Evolutionary conservation across 2,888 invertebrate species (phyloP).

Genomic region (Ditula angustiorana): DNA sequence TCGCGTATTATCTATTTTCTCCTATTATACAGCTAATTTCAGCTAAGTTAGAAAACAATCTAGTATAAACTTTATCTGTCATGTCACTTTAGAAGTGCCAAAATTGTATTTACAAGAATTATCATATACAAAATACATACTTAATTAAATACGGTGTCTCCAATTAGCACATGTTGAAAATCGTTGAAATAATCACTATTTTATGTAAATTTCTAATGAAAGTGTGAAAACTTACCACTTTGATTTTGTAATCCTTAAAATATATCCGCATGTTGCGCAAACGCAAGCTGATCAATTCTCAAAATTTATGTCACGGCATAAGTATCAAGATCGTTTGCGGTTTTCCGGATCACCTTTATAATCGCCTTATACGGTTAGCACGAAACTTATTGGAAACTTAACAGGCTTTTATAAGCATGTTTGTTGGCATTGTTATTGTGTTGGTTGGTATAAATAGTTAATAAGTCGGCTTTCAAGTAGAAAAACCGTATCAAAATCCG

Average conservation of each 20-base stretch:
- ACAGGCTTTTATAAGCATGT: too few species aligned
- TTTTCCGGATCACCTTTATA: neutral
- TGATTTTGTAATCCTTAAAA: slow-evolving; percentile 76
- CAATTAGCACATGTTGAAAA: too few species aligned
- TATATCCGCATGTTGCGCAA: slow-evolving; percentile 74
- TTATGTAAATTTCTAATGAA: neutral
- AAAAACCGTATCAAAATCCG: too few species aligned
- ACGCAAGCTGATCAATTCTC: slow-evolving; percentile 58
- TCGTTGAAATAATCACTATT: too few species aligned
- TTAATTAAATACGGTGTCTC: neutral
- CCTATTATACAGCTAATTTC: too few species aligned
- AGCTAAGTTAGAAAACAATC: too few species aligned
- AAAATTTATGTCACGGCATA: slow-evolving; percentile 77
- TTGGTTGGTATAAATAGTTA: neutral
- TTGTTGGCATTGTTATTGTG: slow-evolving; percentile 28
- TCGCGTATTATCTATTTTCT: too few species aligned
- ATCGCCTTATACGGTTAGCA: neutral
- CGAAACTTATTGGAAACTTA: neutral
- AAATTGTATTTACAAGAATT: too few species aligned
- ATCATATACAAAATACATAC: too few species aligned
- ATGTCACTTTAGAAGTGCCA: too few species aligned
- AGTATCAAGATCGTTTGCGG: slow-evolving; percentile 56
- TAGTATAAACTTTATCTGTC: too few species aligned
- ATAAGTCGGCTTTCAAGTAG: too few species aligned
- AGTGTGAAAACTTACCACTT: slow-evolving; percentile 66